Conservation (phyloP, 2,888 invertebrate genomes). For the Leucoptera coffeella region DNA sequence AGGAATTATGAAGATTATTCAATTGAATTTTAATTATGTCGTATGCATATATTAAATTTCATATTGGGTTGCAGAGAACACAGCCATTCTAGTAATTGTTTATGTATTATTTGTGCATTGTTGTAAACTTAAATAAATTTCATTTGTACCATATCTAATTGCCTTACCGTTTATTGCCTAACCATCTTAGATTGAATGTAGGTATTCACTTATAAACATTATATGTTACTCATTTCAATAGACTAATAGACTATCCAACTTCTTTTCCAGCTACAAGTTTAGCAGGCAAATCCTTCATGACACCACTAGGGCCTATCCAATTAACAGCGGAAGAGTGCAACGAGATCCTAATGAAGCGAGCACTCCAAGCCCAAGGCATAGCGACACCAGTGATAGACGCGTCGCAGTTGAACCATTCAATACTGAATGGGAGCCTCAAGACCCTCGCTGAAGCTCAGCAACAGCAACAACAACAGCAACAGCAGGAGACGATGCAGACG, state of each 20-base stretch:
- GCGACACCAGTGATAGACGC: constrained; percentile 43
- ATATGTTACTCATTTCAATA: not conserved
- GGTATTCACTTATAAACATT: too few species aligned
- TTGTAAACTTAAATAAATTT: too few species aligned
- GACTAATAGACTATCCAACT: constrained; percentile 1
- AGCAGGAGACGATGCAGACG: constrained; percentile 22
- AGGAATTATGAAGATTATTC: too few species aligned
- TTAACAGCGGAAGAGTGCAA: constrained; percentile 73
- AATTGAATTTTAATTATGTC: too few species aligned
- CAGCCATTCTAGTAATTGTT: too few species aligned
- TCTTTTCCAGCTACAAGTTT: constrained; percentile 30
- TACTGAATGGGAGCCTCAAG: constrained; percentile 36
- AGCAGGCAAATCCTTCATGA: constrained; percentile 59
- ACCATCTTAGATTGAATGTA: too few species aligned
- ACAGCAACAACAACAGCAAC: constrained; percentile 16
- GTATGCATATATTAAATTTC: too few species aligned
- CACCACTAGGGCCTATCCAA: constrained; percentile 66
- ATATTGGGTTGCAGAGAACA: too few species aligned
- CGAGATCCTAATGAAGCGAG: constrained; percentile 70
- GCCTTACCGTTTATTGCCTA: too few species aligned
- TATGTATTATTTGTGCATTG: too few species aligned
- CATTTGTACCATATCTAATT: too few species aligned
- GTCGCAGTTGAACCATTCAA: constrained; percentile 35
- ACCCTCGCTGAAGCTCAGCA: constrained; percentile 26
- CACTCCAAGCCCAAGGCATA: constrained; percentile 59